Base-by-base conservation (phyloP, 2,113 vertebrate species). In the Ciconia stormi region DNA sequence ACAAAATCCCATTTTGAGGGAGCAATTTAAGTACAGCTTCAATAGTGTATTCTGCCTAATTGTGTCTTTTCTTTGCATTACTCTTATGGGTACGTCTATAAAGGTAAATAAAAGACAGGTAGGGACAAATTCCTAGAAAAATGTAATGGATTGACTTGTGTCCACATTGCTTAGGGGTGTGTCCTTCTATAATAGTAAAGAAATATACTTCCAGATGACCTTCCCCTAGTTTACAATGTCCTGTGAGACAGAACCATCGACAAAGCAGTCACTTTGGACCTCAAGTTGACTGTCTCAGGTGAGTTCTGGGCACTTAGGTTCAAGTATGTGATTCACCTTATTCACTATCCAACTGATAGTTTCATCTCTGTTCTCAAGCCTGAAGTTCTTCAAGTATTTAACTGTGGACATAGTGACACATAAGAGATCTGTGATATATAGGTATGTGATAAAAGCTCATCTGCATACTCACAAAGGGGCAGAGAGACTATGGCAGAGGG, bases 151-250 rank as follows among this genome's bases (percentile, higher is more conserved):
- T 42, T 42, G 10, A 23, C 16, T 70, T 66, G 13, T 19, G 9
- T 49, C 46, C 49, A 38, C 13, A 25, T 2, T 44, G 7, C 49
- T 40, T 81, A 14, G 25, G 5, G 16, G 3, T 61, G 3, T 0
- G 0, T 61, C 32, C 12, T 81, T 47, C 32, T 61, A 49, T 13
- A 66, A n/a, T 12, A 78, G 17, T 27, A 69, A 34, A 50, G 25
- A 94, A 82, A 70, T 59, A 44, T 32, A 3, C 26, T 90, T 52
- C 15, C 26, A 47, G 55, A 56, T 32, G 14, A 73, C 17, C 19
- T 90, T 84, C 16, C 22, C 15, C 13, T 59, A 42, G 16, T 11
- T 90, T 59, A 12, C 5, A 69, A 18, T 29, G 19, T 73, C 16
- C 25, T 73, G 13, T 87, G 59, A 53, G 18, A 87, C 13, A 65